These are phyloP conservation scores for Samia ricini DNA, from an alignment of 1,140 invertebrate species.

Conservation along the genomic window DNA sequence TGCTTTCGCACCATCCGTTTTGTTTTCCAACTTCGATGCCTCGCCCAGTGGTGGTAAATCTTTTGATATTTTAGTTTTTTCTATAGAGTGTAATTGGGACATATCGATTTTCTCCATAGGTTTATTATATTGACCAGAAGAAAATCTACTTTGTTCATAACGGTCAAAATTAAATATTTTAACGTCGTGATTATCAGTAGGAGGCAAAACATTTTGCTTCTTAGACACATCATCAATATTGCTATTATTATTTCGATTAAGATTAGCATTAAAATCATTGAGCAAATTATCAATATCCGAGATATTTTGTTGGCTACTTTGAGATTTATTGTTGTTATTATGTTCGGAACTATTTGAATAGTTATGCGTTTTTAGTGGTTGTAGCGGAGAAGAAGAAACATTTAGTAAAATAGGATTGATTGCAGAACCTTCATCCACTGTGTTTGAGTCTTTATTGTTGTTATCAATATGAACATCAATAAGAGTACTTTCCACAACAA, in stretches of 20 bases:
- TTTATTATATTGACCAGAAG: constrained; percentile 49
- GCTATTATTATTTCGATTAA: constrained; percentile 32
- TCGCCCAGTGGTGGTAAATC: constrained; percentile 51
- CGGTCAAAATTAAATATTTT: constrained; percentile 77
- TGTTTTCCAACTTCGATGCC: constrained; percentile 39
- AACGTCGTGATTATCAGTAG: constrained; percentile 59
- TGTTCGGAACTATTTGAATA: constrained; percentile 60
- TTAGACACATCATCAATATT: constrained; percentile 20
- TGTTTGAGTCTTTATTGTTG: constrained; percentile 53
- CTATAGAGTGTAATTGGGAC: constrained; percentile 64
- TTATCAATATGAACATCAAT: constrained; percentile 69
- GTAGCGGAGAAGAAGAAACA: constrained; percentile 64
- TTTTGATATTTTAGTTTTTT: constrained; percentile 71
- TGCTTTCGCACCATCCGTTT: constrained; percentile 35
- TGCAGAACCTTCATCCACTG: constrained; percentile 36
- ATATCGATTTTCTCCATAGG: constrained; percentile 68
- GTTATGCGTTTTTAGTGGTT: constrained; percentile 65
- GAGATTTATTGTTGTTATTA: constrained; percentile 60
- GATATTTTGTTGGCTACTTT: constrained; percentile 54
- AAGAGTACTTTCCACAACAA: constrained; percentile 67
- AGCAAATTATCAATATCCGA: constrained; percentile 59
- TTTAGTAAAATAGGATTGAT: constrained; percentile 66
- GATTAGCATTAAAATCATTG: constrained; percentile 50
- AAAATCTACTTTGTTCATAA: constrained; percentile 66
- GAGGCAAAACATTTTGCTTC: constrained; percentile 33